Conservation (phyloP, 2,888 invertebrate species). For the Pseudoips prasinana region DNA sequence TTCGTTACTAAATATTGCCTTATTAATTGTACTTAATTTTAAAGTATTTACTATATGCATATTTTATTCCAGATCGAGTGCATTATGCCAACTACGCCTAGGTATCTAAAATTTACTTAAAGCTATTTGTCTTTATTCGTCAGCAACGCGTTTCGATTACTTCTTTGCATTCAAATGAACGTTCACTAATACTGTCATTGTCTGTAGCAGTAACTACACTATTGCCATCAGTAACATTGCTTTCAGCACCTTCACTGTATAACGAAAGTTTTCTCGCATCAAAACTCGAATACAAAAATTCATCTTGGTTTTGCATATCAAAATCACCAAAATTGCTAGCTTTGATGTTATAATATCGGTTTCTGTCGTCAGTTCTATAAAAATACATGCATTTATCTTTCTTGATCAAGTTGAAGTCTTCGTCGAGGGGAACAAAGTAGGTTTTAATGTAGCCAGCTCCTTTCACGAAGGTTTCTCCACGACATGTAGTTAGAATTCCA, state of each 20-base stretch:
- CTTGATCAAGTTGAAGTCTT: constrained; percentile 77
- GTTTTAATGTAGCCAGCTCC: constrained; percentile 87
- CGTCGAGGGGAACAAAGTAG: constrained; percentile 86
- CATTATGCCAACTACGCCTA: no score
- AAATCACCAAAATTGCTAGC: constrained; percentile 39
- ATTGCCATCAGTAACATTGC: constrained; percentile 13
- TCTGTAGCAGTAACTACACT: constrained; percentile 33
- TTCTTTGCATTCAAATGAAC: constrained; percentile 36
- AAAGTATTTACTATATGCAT: no score
- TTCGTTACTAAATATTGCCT: no score
- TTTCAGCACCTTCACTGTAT: constrained; percentile 31
- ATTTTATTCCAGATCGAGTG: no score
- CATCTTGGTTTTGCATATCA: constrained; percentile 8
- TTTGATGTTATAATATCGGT: constrained; percentile 45
- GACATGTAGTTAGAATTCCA: constrained; percentile 85
- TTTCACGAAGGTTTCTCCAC: constrained; percentile 88
- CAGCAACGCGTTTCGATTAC: constrained; percentile 61
- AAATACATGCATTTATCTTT: constrained; percentile 55
- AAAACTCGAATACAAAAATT: constrained; percentile 34
- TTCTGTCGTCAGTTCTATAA: constrained; percentile 48
- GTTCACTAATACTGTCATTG: constrained; percentile 32
- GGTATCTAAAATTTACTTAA: no score
- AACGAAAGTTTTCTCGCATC: constrained; percentile 39
- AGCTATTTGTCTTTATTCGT: no score
- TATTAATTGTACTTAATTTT: no score